phyloP scores from a whole-genome alignment of 1,140 invertebrate species.

The Anastrepha obliqua region DNA sequence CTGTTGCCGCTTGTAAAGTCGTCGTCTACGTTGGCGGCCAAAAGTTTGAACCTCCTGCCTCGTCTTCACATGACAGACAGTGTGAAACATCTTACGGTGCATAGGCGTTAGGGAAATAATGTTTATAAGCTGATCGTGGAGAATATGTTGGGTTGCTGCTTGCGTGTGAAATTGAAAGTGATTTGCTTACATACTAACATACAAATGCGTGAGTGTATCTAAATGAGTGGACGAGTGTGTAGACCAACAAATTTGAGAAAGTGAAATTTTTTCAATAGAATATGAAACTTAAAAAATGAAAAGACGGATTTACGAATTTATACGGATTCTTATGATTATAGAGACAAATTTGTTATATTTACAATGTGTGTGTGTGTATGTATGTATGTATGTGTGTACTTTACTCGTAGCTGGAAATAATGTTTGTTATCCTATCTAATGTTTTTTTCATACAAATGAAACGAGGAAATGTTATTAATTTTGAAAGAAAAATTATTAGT shows the following conservation, averaged over 20 bases:
- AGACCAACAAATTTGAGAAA: not conserved
- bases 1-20: not conserved
- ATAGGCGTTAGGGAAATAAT: constrained; percentile 32
- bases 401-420: not conserved
- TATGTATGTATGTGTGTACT: not conserved
- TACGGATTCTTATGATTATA: too few species aligned
- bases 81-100: not conserved
- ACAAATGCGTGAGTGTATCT: not conserved
- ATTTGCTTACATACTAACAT: not conserved
- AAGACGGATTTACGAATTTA: too few species aligned
- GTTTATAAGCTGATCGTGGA: constrained; percentile 2
- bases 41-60: not conserved
- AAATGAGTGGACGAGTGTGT: not conserved
- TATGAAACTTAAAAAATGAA: not conserved
- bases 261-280: not conserved
- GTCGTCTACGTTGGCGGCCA: not conserved
- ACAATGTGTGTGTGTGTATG: not conserved
- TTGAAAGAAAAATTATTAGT: constrained; percentile 5
- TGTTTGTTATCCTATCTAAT: not conserved
- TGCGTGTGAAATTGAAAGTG: constrained; percentile 31
- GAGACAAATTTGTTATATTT: not conserved
- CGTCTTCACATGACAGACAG: not conserved
- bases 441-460: too few species aligned
- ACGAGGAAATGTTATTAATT: not conserved
- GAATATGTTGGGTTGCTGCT: not conserved